These are phyloP conservation scores for Euura saliciscinereae DNA, from an alignment of 1,140 invertebrate genomes.

Conservation along the genomic window DNA sequence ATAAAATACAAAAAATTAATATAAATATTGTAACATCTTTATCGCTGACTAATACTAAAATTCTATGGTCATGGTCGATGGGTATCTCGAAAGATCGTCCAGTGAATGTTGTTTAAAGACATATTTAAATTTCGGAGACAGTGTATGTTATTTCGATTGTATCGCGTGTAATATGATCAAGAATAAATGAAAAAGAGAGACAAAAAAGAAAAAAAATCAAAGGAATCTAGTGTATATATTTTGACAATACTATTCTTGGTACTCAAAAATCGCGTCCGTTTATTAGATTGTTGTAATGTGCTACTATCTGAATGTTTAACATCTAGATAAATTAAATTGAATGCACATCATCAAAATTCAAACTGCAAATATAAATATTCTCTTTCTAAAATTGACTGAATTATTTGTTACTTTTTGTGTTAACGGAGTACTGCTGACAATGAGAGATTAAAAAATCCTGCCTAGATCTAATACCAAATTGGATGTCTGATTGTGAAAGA, in stretches of 20 bases:
- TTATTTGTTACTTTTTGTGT: too few relatives aligned
- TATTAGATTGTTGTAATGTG: background rate
- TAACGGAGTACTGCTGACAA: too few relatives aligned
- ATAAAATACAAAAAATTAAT: too few relatives aligned
- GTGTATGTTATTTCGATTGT: constrained; percentile 32
- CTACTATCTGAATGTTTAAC: constrained; percentile 13
- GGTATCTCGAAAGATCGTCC: background rate
- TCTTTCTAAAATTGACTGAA: too few relatives aligned
- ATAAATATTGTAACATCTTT: too few relatives aligned
- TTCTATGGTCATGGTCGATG: background rate
- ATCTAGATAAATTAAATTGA: background rate
- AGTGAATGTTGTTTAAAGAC: background rate
- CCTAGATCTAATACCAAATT: too few relatives aligned
- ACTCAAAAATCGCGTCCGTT: constrained; percentile 14
- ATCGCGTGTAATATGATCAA: constrained; percentile 23
- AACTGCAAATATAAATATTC: too few relatives aligned
- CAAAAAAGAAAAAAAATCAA: background rate
- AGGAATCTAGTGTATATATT: constrained; percentile 44
- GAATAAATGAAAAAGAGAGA: background rate
- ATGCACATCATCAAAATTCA: too few relatives aligned
- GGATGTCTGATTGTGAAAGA: too few relatives aligned
- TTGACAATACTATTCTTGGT: constrained; percentile 50
- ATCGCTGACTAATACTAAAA: background rate
- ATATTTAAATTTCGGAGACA: constrained; percentile 13
- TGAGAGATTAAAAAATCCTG: too few relatives aligned